Base-by-base conservation (phyloP, 35 echinoderm and acorn worm genomes). In the Hemicentrotus pulcherrimus region DNA sequence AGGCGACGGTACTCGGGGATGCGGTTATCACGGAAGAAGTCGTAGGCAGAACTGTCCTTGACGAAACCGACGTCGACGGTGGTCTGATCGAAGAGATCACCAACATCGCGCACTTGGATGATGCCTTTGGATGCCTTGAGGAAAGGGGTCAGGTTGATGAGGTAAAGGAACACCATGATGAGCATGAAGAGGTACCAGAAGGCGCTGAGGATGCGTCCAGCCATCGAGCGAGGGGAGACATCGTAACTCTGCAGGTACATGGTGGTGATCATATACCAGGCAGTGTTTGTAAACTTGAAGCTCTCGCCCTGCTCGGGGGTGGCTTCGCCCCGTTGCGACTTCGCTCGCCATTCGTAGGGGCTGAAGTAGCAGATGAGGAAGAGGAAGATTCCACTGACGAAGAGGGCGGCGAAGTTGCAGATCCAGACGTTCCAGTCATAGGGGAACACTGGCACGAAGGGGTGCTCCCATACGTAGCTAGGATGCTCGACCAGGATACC, bases 171-270 rank as follows among this genome's bases (percentile, higher is more conserved):
- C 50, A 99, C 92, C 94, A 99, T 99, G 61, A 99, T 93, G 12
- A 99, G 85, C 14, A 95, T 95, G 94, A 97, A 99, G 61, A 97
- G 95, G 89, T 92, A 99, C 98, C 98, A 99, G 86, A 99, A 99
- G 13, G 94, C 98, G 9, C 96, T 96, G 24, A 99, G 59, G 61
- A 96, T 86, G 0, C 98, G 98, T 30, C 96, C 95, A 5, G 98
- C 95, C 18, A 94, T 88, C 0, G 98, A 99, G 14, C 98, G 96
- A 47, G 98, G 98, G 0, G 98, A 97, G 13, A 93, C 87, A 45
- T 99, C 97, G 33, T 98, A 99, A 86, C 98, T 96, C 91, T 99
- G 98, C 28, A 99, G 86, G 41, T 97, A 95, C 48, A 99, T 94
- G 28, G 97, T 95, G 28, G 96, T 88, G n/a, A 99, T 95, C 24